These are phyloP conservation scores for Platyscapa corneri DNA, from an alignment of 1,140 invertebrate genomes.

Conservation along the genomic window DNA sequence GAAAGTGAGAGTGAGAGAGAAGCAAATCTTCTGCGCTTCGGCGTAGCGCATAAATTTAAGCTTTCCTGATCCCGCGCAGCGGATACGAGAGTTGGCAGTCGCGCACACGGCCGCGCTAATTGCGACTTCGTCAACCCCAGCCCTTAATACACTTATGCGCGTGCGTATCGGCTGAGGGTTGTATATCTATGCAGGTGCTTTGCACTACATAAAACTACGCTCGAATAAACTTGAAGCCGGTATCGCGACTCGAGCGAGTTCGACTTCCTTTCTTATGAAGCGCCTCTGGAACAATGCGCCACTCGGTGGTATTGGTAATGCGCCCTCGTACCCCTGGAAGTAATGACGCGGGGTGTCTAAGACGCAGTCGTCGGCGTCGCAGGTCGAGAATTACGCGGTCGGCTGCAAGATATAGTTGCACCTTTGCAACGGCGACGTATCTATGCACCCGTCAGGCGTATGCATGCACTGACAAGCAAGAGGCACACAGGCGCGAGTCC, in stretches of 20 bases:
- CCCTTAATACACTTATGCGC: background rate
- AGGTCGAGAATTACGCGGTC: background rate
- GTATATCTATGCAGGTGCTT: background rate
- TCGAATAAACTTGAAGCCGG: conserved; percentile 4
- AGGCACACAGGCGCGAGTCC: background rate
- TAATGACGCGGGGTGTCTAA: background rate
- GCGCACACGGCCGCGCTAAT: conserved; percentile 27
- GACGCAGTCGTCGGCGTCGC: background rate
- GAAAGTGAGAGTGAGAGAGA: background rate
- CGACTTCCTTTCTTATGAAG: background rate
- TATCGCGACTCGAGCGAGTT: conserved; percentile 4
- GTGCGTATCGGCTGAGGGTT: background rate
- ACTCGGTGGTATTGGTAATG: background rate
- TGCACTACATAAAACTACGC: background rate
- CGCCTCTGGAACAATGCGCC: background rate
- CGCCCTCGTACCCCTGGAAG: background rate
- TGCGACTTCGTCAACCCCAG: conserved; percentile 20
- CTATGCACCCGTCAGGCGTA: background rate
- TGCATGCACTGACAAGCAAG: too few relatives aligned
- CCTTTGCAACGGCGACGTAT: conserved; percentile 8
- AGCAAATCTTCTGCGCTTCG: background rate
- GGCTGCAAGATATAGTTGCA: conserved; percentile 22
- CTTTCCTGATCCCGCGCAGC: background rate
- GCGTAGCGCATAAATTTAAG: background rate
- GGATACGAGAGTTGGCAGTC: conserved; percentile 2